These are phyloP conservation scores for Teleopsis dalmanni DNA, from an alignment of 1,140 invertebrate species.

Conservation along the genomic window DNA sequence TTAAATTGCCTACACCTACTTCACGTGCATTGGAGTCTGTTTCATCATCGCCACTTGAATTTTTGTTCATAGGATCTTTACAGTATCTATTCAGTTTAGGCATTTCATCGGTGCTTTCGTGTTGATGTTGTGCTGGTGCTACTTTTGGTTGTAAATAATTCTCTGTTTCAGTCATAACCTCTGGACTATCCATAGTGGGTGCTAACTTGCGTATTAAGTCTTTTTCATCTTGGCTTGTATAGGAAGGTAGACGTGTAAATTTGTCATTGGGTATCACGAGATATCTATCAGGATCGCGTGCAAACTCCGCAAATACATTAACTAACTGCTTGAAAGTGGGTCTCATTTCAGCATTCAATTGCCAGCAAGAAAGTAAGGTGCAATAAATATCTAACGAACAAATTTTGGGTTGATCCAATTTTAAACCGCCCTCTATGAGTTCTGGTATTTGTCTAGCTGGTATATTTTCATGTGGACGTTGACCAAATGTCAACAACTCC, in stretches of 20 bases:
- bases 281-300: constrained; percentile 89
- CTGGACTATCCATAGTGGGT: constrained; percentile 25
- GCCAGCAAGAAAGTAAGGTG: constrained; percentile 96
- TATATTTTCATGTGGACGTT: constrained; percentile 86
- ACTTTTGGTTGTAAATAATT: constrained; percentile 84
- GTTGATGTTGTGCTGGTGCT: constrained; percentile 44
- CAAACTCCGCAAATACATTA: constrained; percentile 93
- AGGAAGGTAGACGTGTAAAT: constrained; percentile 82
- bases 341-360: constrained; percentile 87
- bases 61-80: constrained; percentile 51
- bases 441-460: constrained; percentile 86
- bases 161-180: constrained; percentile 72
- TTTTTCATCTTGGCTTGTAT: constrained; percentile 79
- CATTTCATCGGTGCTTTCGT: constrained; percentile 33
- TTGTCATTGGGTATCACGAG: constrained; percentile 88
- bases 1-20: constrained; percentile 59
- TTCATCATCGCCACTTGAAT: constrained; percentile 34
- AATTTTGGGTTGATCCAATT: constrained; percentile 83
- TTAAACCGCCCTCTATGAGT: constrained; percentile 84
- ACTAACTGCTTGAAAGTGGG: constrained; percentile 92
- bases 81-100: constrained; percentile 46
- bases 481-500: constrained; percentile 94
- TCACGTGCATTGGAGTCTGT: constrained; percentile 40
- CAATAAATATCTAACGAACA: constrained; percentile 95
- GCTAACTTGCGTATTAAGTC: constrained; percentile 81